Evolutionary conservation across 2,113 vertebrate genomes (phyloP), one percentile per base, ranked within the genome.

Genomic region (Mesocricetus auratus): DNA sequence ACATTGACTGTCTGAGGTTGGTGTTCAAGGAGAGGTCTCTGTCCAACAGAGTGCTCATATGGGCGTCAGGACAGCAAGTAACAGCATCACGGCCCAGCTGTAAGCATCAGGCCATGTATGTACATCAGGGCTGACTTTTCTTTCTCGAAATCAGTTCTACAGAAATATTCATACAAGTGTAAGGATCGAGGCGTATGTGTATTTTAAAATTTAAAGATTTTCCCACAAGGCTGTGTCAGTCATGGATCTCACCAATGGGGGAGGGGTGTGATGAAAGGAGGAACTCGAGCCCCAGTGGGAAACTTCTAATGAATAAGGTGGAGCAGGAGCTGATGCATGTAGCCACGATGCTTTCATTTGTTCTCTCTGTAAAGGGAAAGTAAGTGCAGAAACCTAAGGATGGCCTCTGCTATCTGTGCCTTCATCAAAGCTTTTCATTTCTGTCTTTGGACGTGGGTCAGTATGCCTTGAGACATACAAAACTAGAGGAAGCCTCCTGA

Each of bases 151-250:
- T 96, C 69, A 95, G 1, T 39, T 10, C 86, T 77, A 42, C 39
- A 82, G 71, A 97, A 91, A 89, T 92, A 91, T 81, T 94, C 56
- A 73, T 47, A 53, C 31, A 77, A 69, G 47, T 89, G 56, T 86
- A 36, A 86, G 83, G 53, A 93, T 95, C 82, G 94, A 96, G 78
- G 29, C 73, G 29, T 56, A 53, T 21, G 17, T 75, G 15, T 75
- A 66, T 83, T 97, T 97, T 60, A 95, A 68, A 93, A n/a, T 90
- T 96, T 90, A 93, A 97, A 94, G 58, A 50, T 50, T 83, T 93
- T 86, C 62, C 73, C 83, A 26, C 69, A 66, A 92, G 73, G 7
- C 74, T 90, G 1, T 83, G 58, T 62, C 77, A 91, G 91, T 78
- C 7, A 42, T 68, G 50, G 22, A 83, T 86, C 56, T 56, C 39